Evolutionary conservation across 2,113 vertebrate genomes (phyloP).

Genomic region (Ptilorrhoa leucosticta): DNA sequence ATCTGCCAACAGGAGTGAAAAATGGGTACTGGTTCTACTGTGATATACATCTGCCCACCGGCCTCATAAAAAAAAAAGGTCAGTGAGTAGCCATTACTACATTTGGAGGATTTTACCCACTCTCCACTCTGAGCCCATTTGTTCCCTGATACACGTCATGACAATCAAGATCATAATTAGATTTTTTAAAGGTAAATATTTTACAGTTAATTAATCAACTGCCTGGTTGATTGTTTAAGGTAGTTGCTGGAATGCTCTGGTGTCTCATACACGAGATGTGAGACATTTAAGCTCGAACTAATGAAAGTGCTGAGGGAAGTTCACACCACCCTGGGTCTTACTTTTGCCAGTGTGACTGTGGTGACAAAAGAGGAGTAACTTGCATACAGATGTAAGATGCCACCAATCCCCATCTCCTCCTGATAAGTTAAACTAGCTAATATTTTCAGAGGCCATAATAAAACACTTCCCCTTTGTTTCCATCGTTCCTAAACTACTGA

Average conservation of each 20-base stretch:
- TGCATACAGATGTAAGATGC: not conserved
- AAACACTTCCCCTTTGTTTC: not conserved
- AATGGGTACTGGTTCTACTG: not conserved
- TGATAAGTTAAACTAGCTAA: not conserved
- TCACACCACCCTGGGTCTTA: not conserved
- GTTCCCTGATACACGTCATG: fast-evolving
- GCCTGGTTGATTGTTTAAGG: not conserved
- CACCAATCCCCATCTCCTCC: not conserved
- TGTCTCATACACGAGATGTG: not conserved
- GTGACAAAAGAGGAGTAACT: not conserved
- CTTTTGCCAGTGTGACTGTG: not conserved
- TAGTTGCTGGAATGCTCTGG: not conserved
- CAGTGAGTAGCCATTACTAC: not conserved
- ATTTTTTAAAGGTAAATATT: not conserved
- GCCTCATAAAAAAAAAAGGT: not conserved
- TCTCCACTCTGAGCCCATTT: fast-evolving
- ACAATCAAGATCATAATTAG: not conserved
- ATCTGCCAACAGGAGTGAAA: not conserved
- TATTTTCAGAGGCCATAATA: not conserved
- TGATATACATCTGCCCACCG: not conserved
- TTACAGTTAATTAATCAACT: not conserved
- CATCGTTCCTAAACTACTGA: not conserved
- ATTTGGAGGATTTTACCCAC: not conserved
- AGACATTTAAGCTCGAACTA: not conserved
- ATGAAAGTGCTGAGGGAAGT: not conserved